Evolutionary conservation across 2,113 vertebrate genomes (phyloP).

Genomic region (Petaurus breviceps): DNA sequence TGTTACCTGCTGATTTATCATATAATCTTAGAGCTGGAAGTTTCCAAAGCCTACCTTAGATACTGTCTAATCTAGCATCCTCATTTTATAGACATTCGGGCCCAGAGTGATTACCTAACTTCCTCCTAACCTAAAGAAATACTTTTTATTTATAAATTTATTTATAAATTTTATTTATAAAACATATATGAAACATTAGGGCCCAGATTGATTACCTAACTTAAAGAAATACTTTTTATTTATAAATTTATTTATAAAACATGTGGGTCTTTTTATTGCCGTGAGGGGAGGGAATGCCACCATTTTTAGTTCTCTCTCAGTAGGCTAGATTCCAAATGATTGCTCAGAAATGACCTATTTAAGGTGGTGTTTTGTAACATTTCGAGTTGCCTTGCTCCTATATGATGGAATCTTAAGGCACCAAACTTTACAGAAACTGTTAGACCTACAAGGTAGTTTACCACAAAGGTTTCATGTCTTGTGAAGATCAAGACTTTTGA

Average conservation of each 20-base stretch:
- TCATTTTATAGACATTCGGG: conserved; percentile 41
- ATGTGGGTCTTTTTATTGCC: background rate
- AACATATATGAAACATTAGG: no score
- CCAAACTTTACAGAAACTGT: background rate
- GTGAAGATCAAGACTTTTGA: no score
- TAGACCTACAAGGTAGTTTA: background rate
- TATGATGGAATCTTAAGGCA: background rate
- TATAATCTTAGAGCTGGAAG: no score
- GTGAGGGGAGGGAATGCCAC: background rate
- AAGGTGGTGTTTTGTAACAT: background rate
- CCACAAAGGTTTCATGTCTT: background rate
- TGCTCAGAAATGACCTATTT: background rate
- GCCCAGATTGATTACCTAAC: no score
- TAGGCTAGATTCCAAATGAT: background rate
- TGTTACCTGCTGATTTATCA: no score
- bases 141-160: no score
- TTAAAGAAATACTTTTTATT: no score
- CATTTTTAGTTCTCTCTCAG: background rate
- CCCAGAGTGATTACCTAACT: no score
- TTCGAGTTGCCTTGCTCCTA: background rate
- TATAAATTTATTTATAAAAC: no score
- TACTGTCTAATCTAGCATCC: background rate
- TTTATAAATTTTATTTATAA: no score
- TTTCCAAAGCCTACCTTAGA: no score
- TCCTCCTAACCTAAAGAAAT: no score